Evolutionary conservation across 2,113 vertebrate genomes (phyloP), one percentile per base, ranked within the genome.

Genomic region (Chrysemys picta): DNA sequence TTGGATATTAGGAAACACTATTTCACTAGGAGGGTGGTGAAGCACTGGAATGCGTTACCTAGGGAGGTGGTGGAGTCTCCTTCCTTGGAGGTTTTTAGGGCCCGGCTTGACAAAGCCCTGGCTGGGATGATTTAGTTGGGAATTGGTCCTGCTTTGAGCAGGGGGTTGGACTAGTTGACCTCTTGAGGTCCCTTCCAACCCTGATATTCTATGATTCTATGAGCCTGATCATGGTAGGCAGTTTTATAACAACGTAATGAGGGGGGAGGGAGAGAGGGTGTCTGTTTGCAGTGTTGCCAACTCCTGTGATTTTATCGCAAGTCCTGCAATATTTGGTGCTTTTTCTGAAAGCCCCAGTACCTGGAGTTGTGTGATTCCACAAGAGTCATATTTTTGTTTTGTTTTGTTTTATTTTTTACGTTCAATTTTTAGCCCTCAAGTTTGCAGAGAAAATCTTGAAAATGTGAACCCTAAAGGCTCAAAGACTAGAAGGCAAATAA

Each of bases 231-330:
- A 21, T 17, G 50, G 47, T 25, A 69, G 16, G 16, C 62, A 69
- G 62, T 69, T 69, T 69, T 69, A 11, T n/a, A 35, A 84, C 75
- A 84, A 54, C 1, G 8, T 29, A 13, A 45, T 5, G 9, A 80
- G 38, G 11, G 3, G 5, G 3, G 22, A 2, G 3, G 38, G 10
- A 14, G 27, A 10, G 10, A 5, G 12, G 25, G 89, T 2, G 27
- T 65, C 5, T 57, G 13, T 16, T 38, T 42, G 7, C 27, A 42
- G 57, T 22, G 47, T 75, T 89, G 21, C 47, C 1, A 1, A 19
- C 65, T 24, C 50, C 31, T 53, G 7, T 49, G 12, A 78, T 17
- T 82, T 12, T 35, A 88, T 78, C 16, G 19, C 21, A 35, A 13
- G 17, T 81, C 22, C 22, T 52, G 50, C 72, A 69, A 17, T 56